phyloP scores from a whole-genome alignment of 2,113 vertebrate genomes.

The Salvelinus namaycush region DNA sequence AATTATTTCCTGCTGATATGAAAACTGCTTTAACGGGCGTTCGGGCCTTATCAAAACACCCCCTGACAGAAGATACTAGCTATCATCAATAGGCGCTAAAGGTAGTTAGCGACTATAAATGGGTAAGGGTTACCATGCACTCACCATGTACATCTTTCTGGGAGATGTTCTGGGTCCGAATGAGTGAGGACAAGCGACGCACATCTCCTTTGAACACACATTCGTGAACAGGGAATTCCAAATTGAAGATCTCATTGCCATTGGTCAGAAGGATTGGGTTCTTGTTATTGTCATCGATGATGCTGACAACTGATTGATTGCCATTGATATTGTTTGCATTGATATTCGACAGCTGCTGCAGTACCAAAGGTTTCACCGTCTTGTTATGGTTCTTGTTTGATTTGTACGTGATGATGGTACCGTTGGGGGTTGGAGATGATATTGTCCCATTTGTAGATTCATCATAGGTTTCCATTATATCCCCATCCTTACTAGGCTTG shows the following conservation, averaged over 20 bases:
- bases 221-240: slow-evolving; percentile 88
- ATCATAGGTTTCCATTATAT: slow-evolving; percentile 80
- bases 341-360: slow-evolving; percentile 65
- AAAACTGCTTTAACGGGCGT: too few relatives aligned
- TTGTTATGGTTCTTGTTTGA: slow-evolving; percentile 73
- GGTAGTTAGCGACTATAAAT: too few relatives aligned
- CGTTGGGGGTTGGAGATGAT: slow-evolving; percentile 40
- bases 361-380: slow-evolving; percentile 45
- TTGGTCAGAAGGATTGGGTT: slow-evolving; percentile 67
- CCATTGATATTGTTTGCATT: slow-evolving; percentile 70
- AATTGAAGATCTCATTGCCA: slow-evolving; percentile 65
- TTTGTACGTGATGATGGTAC: slow-evolving; percentile 61
- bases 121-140: slow-evolving; percentile 18
- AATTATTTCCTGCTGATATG: too few relatives aligned
- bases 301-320: slow-evolving; percentile 37
- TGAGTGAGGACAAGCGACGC: slow-evolving; percentile 87
- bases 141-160: slow-evolving; percentile 93
- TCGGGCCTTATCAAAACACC: too few relatives aligned
- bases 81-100: too few relatives aligned
- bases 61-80: too few relatives aligned
- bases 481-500: slow-evolving; percentile 84
- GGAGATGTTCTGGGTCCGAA: slow-evolving; percentile 91
- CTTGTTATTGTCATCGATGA: slow-evolving; percentile 66
- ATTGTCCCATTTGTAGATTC: slow-evolving; percentile 77
- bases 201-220: slow-evolving; percentile 93